Evolutionary conservation across 23 tunicate species (phyloP).

Genomic region (Ciona savignyi): DNA sequence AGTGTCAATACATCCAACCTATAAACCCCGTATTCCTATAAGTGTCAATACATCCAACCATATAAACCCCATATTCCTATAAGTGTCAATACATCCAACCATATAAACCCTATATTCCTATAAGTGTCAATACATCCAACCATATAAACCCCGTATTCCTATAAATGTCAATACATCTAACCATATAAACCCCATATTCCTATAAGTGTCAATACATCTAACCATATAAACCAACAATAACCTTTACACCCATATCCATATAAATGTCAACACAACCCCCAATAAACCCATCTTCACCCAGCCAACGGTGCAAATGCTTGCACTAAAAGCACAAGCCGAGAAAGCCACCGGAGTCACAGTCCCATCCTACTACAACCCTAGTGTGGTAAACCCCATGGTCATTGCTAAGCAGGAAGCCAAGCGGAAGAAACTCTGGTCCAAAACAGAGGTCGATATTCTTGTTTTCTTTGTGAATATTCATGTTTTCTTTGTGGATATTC

Average conservation of each 20-base stretch:
- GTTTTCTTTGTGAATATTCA: no score
- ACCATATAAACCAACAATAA: no score
- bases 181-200: no score
- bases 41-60: no score
- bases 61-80: no score
- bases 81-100: no score
- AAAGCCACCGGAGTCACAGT: conserved; percentile 72
- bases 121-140: neutral
- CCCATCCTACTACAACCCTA: conserved; percentile 84
- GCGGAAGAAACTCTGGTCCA: conserved; percentile 83
- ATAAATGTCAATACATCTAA: neutral
- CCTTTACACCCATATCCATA: no score
- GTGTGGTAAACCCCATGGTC: conserved; percentile 65
- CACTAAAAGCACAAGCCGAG: conserved; percentile 56
- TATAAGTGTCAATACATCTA: neutral
- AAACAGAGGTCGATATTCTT: conserved; percentile 46
- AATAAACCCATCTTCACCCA: neutral
- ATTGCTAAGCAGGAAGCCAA: conserved; percentile 82
- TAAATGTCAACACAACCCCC: neutral
- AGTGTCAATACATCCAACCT: no score
- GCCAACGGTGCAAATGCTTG: conserved; percentile 78
- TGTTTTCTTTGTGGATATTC: no score
- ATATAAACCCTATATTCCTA: neutral
- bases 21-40: no score
- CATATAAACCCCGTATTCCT: neutral